These are phyloP conservation scores for Xanthia icteritia DNA, from an alignment of 2,888 invertebrate species.

Conservation along the genomic window DNA sequence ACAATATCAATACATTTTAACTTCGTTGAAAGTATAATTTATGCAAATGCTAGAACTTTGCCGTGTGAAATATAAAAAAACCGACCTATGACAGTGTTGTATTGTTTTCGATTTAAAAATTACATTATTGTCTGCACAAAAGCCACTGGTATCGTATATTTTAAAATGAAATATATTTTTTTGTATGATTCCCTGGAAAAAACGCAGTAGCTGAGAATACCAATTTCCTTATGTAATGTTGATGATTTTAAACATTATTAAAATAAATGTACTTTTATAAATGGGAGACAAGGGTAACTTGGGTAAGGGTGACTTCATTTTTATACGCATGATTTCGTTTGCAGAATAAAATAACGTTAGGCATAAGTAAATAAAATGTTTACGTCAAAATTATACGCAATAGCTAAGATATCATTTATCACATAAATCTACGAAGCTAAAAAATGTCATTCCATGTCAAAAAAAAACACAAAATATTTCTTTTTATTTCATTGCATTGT, in stretches of 20 bases:
- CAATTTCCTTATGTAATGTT: constrained; percentile 4
- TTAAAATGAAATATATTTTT: neutral
- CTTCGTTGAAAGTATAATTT: constrained; percentile 59
- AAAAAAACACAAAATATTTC: constrained; percentile 80
- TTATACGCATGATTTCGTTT: neutral
- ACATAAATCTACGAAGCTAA: constrained; percentile 71
- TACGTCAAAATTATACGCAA: neutral
- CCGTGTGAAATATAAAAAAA: constrained; percentile 25
- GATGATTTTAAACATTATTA: neutral
- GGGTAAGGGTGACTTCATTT: neutral
- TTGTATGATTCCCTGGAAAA: neutral
- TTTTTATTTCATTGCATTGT: constrained; percentile 78
- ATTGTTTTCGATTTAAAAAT: constrained; percentile 44
- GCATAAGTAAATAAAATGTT: neutral
- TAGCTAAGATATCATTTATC: constrained; percentile 69
- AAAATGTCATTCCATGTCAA: constrained; percentile 84
- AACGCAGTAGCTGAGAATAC: neutral
- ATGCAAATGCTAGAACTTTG: constrained; percentile 55
- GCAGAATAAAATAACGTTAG: neutral
- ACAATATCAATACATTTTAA: constrained; percentile 41
- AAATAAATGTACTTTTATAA: constrained; percentile 15
- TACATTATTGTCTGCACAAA: constrained; percentile 18
- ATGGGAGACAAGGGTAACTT: too few relatives aligned
- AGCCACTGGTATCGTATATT: constrained; percentile 5
- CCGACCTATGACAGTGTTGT: constrained; percentile 31